Evolutionary conservation across 2,888 invertebrate species (phyloP).

Genomic region (Parascotia fuliginaria): DNA sequence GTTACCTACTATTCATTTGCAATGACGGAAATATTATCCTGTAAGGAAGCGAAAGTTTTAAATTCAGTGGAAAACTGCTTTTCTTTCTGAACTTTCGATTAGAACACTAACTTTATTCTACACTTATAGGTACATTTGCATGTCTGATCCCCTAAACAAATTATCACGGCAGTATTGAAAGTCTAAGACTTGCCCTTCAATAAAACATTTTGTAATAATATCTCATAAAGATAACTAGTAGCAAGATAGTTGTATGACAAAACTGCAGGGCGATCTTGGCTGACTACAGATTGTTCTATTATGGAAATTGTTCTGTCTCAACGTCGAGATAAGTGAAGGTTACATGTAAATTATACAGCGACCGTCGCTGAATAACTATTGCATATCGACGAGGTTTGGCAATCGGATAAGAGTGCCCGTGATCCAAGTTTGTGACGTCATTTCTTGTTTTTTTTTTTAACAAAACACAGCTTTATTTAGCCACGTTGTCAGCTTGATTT

Average conservation of each 20-base stretch:
- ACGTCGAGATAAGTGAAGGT: slow-evolving; percentile 77
- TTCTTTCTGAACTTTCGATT: no score
- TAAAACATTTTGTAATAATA: slow-evolving; percentile 44
- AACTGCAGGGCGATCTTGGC: slow-evolving; percentile 70
- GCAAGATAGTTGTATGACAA: slow-evolving; percentile 72
- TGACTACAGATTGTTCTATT: slow-evolving; percentile 78
- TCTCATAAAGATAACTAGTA: slow-evolving; percentile 62
- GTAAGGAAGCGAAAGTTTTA: no score
- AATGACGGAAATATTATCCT: no score
- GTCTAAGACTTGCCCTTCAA: not conserved
- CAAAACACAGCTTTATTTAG: no score
- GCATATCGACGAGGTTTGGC: slow-evolving; percentile 33
- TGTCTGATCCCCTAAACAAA: no score
- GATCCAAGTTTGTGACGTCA: slow-evolving; percentile 19
- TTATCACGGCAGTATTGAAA: no score
- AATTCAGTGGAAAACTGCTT: no score
- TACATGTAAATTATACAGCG: slow-evolving; percentile 67
- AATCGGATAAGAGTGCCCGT: slow-evolving; percentile 23
- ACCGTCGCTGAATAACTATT: slow-evolving; percentile 48
- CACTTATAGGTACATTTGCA: no score
- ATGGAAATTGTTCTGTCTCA: slow-evolving; percentile 72
- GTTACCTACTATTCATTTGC: no score
- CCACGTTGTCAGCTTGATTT: no score
- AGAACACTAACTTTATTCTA: no score
- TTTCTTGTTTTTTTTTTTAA: no score